phyloP scores from a whole-genome alignment of 2,797 vertebrate species.

The Scolopax bukidnonensis region DNA sequence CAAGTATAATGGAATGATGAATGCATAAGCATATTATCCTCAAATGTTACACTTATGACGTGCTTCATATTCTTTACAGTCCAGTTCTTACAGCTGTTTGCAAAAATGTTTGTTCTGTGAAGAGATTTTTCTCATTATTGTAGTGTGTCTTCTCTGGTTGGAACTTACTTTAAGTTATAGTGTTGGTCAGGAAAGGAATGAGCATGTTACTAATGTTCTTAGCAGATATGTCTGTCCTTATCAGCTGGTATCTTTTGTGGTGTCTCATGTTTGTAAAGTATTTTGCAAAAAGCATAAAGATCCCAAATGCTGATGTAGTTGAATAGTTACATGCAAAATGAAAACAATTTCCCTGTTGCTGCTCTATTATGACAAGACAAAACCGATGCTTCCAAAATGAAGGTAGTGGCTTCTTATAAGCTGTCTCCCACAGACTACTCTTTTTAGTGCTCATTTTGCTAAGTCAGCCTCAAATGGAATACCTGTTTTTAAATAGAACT shows the following conservation, averaged over 20 bases:
- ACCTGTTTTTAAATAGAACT: not conserved
- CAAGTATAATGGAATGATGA: not conserved
- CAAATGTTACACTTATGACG: not conserved
- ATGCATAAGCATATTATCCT: not conserved
- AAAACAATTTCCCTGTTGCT: not conserved
- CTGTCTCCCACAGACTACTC: not conserved
- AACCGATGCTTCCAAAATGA: not conserved
- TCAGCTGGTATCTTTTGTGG: not conserved
- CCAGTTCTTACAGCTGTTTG: not conserved
- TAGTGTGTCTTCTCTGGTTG: not conserved
- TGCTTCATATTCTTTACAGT: not conserved
- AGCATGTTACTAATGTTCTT: not conserved
- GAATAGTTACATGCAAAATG: not conserved
- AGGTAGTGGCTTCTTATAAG: not conserved
- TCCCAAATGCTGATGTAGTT: not conserved
- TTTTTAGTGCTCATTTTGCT: not conserved
- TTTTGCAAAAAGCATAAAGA: not conserved
- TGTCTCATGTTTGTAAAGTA: not conserved
- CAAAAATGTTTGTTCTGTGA: not conserved
- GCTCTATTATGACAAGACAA: not conserved
- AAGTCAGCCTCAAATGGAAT: not conserved
- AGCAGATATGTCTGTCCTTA: not conserved
- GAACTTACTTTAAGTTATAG: not conserved
- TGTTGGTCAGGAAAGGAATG: not conserved
- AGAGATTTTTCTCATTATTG: not conserved